Conservation (phyloP, 2,888 invertebrate species). For the Drosophila colorata region DNA sequence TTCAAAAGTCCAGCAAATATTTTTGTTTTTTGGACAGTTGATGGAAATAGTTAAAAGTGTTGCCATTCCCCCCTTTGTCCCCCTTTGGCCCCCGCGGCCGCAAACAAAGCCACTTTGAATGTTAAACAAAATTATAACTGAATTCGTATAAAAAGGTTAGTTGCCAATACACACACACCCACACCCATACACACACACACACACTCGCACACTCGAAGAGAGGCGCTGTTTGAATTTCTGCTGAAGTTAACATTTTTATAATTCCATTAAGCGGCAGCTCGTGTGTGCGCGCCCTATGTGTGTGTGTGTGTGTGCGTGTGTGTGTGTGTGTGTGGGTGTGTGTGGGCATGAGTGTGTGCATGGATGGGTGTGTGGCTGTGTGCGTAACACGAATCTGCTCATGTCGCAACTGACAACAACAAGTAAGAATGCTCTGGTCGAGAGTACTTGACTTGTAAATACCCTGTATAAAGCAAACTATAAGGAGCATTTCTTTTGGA, state of each 20-base stretch:
- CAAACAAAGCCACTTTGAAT: slow-evolving; percentile 76
- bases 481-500: no score
- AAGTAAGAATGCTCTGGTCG: slow-evolving; percentile 19
- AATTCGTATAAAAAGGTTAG: slow-evolving; percentile 74
- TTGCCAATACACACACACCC: slow-evolving; percentile 47
- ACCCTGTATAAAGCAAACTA: background rate
- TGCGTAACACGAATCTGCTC: slow-evolving; percentile 68
- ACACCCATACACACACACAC: slow-evolving; percentile 19
- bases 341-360: background rate
- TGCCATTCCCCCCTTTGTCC: slow-evolving; percentile 2
- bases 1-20: slow-evolving; percentile 47
- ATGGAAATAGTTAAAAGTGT: slow-evolving; percentile 57
- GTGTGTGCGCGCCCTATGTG: slow-evolving; percentile 37
- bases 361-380: slow-evolving; percentile 33
- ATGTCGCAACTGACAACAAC: slow-evolving; percentile 63
- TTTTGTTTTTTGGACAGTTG: slow-evolving; percentile 61
- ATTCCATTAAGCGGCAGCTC: slow-evolving; percentile 75
- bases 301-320: slow-evolving; percentile 16
- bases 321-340: slow-evolving; percentile 20
- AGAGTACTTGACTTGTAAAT: background rate
- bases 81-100: slow-evolving; percentile 7
- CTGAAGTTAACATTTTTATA: slow-evolving; percentile 81
- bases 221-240: slow-evolving; percentile 78
- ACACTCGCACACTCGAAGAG: slow-evolving; percentile 17
- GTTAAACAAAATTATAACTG: slow-evolving; percentile 80